A percentile compares a stretch with the other conserved stretches of the same genome.
These are phyloP conservation scores for Danionella cerebrum DNA, from an alignment of 2,113 vertebrate genomes.

Conservation along the genomic window DNA sequence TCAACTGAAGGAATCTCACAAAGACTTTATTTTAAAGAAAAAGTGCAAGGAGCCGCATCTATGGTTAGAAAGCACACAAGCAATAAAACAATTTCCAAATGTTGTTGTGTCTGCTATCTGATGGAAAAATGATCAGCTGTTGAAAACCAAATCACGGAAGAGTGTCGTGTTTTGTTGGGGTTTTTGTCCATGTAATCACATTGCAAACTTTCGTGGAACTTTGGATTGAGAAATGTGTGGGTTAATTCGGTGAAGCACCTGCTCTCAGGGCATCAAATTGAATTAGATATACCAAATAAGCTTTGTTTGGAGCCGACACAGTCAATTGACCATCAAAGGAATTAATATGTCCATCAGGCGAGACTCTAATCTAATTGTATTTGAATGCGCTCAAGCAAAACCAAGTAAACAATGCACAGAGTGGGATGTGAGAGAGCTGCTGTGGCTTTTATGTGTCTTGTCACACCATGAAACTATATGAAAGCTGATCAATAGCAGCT, in stretches of 20 bases:
- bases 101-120: no score
- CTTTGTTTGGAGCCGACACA: not conserved
- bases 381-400: conserved; percentile 24
- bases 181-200: not conserved
- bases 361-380: conserved; percentile 14
- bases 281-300: conserved; percentile 12
- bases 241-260: conserved; percentile 5
- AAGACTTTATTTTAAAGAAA: not conserved
- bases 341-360: conserved; percentile 16
- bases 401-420: conserved; percentile 7
- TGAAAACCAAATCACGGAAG: not conserved
- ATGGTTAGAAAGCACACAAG: no score
- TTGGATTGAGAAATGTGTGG: not conserved
- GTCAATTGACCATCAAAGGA: conserved; percentile 11
- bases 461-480: not conserved
- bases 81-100: no score
- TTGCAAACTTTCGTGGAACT: not conserved
- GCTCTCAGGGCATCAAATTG: conserved; percentile 2
- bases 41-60: no score
- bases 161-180: not conserved
- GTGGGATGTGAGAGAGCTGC: conserved; percentile 18
- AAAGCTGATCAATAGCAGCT: not conserved
- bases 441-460: conserved; percentile 24
- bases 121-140: not conserved
- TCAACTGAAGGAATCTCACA: not conserved